Percentiles rank a stretch among this genome's conserved stretches.
Conservation (phyloP, 1,140 invertebrate genomes). For the Mamestra configurata region DNA sequence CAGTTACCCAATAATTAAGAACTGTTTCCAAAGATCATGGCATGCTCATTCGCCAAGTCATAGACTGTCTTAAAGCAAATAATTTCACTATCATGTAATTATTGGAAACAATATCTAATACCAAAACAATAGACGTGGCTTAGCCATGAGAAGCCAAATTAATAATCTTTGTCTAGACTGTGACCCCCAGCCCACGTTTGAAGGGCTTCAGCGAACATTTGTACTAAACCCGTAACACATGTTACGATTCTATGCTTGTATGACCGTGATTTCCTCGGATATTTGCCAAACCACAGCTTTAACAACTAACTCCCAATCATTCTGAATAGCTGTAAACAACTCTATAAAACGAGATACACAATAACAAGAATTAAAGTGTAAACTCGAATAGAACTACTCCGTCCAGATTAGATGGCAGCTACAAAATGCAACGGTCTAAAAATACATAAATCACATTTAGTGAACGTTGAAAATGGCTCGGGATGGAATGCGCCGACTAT, state of each 20-base stretch:
- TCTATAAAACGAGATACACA: neutral
- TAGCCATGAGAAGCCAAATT: neutral
- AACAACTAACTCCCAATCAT: neutral
- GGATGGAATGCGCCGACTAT: neutral
- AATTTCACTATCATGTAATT: neutral
- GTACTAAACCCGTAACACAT: neutral
- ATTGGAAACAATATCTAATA: neutral
- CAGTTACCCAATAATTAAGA: too few species aligned
- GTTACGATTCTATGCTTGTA: too few species aligned
- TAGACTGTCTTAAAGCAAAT: neutral
- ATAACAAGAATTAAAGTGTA: neutral
- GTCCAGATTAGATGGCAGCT: neutral
- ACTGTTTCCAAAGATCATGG: too few species aligned
- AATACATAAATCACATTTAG: slow-evolving; percentile 16
- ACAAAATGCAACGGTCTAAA: neutral
- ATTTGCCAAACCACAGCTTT: neutral
- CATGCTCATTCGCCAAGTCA: too few species aligned
- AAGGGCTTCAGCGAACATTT: neutral
- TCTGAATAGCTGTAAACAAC: slow-evolving; percentile 1
- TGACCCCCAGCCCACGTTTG: neutral
- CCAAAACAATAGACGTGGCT: neutral
- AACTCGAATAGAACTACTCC: slow-evolving; percentile 6
- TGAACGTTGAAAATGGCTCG: neutral
- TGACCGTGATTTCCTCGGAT: neutral
- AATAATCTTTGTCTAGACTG: neutral